These are phyloP conservation scores for Littorina saxatilis DNA, from an alignment of 1,140 invertebrate genomes.

Conservation along the genomic window DNA sequence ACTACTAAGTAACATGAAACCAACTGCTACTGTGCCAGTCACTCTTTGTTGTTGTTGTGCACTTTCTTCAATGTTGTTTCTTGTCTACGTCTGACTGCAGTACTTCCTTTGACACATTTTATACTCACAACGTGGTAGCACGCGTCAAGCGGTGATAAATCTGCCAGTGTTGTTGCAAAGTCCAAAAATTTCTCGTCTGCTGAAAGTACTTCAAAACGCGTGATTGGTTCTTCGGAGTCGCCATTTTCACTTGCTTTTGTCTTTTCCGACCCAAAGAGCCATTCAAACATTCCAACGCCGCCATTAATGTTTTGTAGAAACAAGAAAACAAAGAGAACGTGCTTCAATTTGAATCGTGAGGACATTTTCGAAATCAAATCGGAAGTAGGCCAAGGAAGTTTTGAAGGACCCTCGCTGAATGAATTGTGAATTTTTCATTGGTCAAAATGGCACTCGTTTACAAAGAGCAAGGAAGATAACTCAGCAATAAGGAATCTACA, in stretches of 20 bases:
- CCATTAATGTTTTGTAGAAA: not conserved
- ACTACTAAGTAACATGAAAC: too few relatives aligned
- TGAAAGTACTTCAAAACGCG: conserved; percentile 79
- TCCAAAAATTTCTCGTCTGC: conserved; percentile 82
- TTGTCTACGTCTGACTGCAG: too few relatives aligned
- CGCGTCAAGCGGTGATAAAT: conserved; percentile 80
- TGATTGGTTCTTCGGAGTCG: conserved; percentile 23
- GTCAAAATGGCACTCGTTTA: conserved; percentile 28
- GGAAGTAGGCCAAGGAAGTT: conserved; percentile 33
- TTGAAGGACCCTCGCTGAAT: conserved; percentile 34
- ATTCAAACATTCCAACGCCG: conserved; percentile 44
- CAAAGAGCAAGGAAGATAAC: not conserved
- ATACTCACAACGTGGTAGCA: conserved; percentile 81
- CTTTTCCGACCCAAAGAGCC: conserved; percentile 55
- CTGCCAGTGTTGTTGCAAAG: conserved; percentile 80
- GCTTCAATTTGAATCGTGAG: not conserved
- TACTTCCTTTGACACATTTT: too few relatives aligned
- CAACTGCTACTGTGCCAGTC: too few relatives aligned
- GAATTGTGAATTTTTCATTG: conserved; percentile 32
- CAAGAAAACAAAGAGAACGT: conserved; percentile 10
- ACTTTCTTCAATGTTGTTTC: too few relatives aligned
- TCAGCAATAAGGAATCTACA: not conserved
- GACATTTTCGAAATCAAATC: conserved; percentile 39
- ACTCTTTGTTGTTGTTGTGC: too few relatives aligned
- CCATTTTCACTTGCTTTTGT: conserved; percentile 18